A percentile compares a stretch with the other conserved stretches of the same genome.
Conservation (phyloP, 1,140 invertebrate species). For the Zaprionus davidi region DNA sequence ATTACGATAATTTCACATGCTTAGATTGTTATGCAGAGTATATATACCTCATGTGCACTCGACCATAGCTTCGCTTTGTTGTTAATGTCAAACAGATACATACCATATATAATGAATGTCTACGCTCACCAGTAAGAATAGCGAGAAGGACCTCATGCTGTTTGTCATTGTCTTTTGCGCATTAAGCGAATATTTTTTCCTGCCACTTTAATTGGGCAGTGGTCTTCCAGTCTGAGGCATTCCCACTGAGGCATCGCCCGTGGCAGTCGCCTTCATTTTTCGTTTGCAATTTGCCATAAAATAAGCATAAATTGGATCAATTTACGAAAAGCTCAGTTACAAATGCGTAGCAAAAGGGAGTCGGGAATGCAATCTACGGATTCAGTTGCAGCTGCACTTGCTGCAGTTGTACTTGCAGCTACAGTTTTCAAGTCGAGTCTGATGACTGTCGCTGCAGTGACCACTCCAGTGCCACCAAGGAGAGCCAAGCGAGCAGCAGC, state of each 20-base stretch:
- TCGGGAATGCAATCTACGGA: slow-evolving; percentile 41
- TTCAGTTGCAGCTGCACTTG: slow-evolving; percentile 39
- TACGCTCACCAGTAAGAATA: slow-evolving; percentile 16
- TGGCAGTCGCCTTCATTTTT: slow-evolving; percentile 47
- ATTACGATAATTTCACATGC: neutral
- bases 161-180: slow-evolving; percentile 20
- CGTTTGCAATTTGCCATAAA: slow-evolving; percentile 78
- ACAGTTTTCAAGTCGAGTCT: slow-evolving; percentile 27
- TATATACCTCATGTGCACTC: neutral
- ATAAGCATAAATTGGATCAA: slow-evolving; percentile 82
- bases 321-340: slow-evolving; percentile 75
- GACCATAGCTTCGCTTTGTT: neutral
- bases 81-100: neutral
- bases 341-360: slow-evolving; percentile 61
- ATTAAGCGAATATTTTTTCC: slow-evolving; percentile 12
- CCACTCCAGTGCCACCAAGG: slow-evolving; percentile 42
- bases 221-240: neutral
- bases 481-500: slow-evolving; percentile 21
- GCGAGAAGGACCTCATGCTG: neutral
- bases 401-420: neutral
- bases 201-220: slow-evolving; percentile 48
- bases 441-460: slow-evolving; percentile 62
- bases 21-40: neutral
- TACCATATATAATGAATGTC: slow-evolving; percentile 3
- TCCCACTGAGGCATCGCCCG: slow-evolving; percentile 2